A percentile compares a stretch with the other conserved stretches of the same genome.
Evolutionary conservation across 2,113 vertebrate species (phyloP).

Genomic region (Notarius quadriscutis): DNA sequence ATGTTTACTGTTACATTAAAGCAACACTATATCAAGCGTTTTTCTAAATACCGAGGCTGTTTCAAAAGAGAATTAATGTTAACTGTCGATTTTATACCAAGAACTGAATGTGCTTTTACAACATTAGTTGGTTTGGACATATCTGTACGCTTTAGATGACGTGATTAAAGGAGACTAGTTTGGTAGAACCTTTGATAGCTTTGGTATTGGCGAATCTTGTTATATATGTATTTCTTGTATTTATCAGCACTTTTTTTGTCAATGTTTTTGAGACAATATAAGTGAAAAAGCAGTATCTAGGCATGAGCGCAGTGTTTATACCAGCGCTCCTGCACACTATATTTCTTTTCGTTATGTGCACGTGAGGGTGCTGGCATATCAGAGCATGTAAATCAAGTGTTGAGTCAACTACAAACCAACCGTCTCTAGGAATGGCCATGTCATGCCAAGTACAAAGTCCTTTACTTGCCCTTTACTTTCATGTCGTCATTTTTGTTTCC

Average conservation of each 20-base stretch:
- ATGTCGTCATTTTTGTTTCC: slow-evolving; percentile 25
- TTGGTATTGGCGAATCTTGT: slow-evolving; percentile 68
- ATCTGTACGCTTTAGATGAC: slow-evolving; percentile 66
- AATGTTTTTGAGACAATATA: slow-evolving; percentile 63
- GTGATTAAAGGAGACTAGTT: slow-evolving; percentile 57
- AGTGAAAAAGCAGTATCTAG: slow-evolving; percentile 64
- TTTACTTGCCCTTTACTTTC: slow-evolving; percentile 28
- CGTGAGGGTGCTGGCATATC: slow-evolving; percentile 61
- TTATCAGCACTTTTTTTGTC: slow-evolving; percentile 54
- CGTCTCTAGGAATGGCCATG: slow-evolving; percentile 52
- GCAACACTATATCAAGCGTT: slow-evolving; percentile 48
- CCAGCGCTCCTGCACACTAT: slow-evolving; percentile 49
- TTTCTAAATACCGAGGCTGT: slow-evolving; percentile 66
- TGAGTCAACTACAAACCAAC: slow-evolving; percentile 58
- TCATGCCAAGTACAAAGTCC: slow-evolving; percentile 47
- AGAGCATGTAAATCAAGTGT: slow-evolving; percentile 67
- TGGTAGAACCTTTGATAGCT: slow-evolving; percentile 71
- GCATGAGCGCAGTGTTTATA: slow-evolving; percentile 46
- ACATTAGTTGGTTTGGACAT: slow-evolving; percentile 66
- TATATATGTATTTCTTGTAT: slow-evolving; percentile 62
- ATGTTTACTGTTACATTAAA: slow-evolving; percentile 54
- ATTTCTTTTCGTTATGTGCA: slow-evolving; percentile 65
- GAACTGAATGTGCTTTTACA: slow-evolving; percentile 78
- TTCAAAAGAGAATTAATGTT: slow-evolving; percentile 57
- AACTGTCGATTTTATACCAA: slow-evolving; percentile 74